Conservation (phyloP, 1,140 invertebrate species). For the Leptinotarsa defecta region DNA sequence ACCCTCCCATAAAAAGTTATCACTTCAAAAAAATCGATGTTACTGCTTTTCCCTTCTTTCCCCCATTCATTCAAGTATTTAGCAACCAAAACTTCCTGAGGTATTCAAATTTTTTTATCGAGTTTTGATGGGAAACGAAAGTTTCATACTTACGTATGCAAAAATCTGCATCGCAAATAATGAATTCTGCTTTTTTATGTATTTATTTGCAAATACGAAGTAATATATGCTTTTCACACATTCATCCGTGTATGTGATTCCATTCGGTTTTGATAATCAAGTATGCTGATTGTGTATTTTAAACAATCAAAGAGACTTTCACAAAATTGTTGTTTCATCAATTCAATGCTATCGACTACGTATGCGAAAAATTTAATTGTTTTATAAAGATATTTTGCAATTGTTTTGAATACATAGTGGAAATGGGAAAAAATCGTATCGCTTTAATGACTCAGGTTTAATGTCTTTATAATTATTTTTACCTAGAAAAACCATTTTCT, state of each 20-base stretch:
- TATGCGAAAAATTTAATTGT: constrained; percentile 29
- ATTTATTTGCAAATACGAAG: constrained; percentile 14
- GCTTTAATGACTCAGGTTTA: constrained; percentile 1
- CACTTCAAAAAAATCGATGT: background rate
- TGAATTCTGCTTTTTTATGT: constrained; percentile 11
- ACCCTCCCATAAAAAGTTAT: too few relatives aligned
- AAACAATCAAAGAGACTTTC: constrained; percentile 26
- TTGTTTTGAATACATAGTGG: constrained; percentile 18
- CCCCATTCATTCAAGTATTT: too few relatives aligned
- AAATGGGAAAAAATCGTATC: constrained; percentile 22
- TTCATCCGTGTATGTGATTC: constrained; percentile 27
- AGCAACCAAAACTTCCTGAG: too few relatives aligned
- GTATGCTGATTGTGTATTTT: constrained; percentile 28
- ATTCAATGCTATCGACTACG: constrained; percentile 18
- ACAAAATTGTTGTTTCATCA: constrained; percentile 28
- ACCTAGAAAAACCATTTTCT: constrained; percentile 15
- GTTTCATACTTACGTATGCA: background rate
- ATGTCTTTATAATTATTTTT: constrained; percentile 25
- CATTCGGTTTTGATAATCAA: constrained; percentile 29
- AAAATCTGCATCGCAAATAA: constrained; percentile 11
- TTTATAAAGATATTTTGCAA: constrained; percentile 22
- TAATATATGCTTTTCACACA: constrained; percentile 23
- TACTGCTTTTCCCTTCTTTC: background rate
- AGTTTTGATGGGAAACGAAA: background rate
- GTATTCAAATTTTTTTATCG: background rate